Percentiles rank a stretch among this genome's conserved stretches.
Evolutionary conservation across 1,140 invertebrate genomes (phyloP).

Genomic region (Drosophila arizonae): DNA sequence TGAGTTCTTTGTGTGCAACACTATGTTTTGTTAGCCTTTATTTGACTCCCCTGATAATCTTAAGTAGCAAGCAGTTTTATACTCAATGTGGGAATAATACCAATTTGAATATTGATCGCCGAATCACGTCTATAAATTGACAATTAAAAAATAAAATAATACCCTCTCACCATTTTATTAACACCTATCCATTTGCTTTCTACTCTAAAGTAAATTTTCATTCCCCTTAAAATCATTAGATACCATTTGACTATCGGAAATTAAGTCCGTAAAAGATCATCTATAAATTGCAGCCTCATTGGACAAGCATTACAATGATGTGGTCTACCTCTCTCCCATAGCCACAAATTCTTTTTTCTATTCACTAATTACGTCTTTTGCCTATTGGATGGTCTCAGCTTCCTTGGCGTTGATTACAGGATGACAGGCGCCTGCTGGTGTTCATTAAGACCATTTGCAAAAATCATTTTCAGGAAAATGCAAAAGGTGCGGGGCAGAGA

Average conservation of each 20-base stretch:
- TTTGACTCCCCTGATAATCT: neutral
- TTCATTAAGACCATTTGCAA: constrained; percentile 66
- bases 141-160: too few relatives aligned
- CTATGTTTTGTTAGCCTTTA: too few relatives aligned
- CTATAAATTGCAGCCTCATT: constrained; percentile 11
- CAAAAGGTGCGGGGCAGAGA: neutral
- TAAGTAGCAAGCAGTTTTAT: neutral
- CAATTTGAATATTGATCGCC: too few relatives aligned
- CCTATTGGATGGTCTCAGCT: constrained; percentile 51
- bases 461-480: constrained; percentile 47
- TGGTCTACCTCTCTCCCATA: neutral
- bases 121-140: too few relatives aligned
- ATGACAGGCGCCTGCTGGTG: constrained; percentile 38
- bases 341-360: constrained; percentile 26
- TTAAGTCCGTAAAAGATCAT: neutral
- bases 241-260: too few relatives aligned
- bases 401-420: constrained; percentile 58
- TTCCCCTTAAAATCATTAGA: too few relatives aligned
- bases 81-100: too few relatives aligned
- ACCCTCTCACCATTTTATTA: too few relatives aligned
- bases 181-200: too few relatives aligned
- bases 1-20: neutral
- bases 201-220: too few relatives aligned
- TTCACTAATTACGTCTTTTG: constrained; percentile 51
- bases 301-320: neutral